Evolutionary conservation across 2,888 invertebrate species (phyloP).

Genomic region (Galerucella calmariensis): DNA sequence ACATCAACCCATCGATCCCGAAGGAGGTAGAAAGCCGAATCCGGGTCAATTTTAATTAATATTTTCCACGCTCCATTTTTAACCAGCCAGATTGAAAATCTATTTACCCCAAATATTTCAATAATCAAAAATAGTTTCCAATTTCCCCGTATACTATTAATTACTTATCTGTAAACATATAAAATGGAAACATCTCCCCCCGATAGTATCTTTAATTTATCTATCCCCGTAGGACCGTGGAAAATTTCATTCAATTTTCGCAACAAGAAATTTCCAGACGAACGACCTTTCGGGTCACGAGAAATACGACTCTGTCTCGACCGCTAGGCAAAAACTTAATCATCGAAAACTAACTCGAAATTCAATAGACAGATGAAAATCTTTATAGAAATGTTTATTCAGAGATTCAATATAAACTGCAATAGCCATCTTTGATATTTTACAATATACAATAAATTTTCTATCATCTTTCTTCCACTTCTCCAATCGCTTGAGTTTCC

Average conservation of each 20-base stretch:
- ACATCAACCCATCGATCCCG: not conserved
- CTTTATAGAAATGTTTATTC: not conserved
- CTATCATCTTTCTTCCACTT: too few relatives aligned
- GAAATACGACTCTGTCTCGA: slow-evolving; percentile 10
- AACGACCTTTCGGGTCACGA: slow-evolving; percentile 10
- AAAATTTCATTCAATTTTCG: slow-evolving; percentile 10
- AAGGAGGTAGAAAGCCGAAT: not conserved
- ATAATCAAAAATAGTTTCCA: too few relatives aligned
- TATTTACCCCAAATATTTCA: not conserved
- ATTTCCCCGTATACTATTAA: not conserved
- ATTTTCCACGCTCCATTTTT: not conserved
- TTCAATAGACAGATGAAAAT: not conserved
- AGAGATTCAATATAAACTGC: not conserved
- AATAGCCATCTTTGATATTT: too few relatives aligned
- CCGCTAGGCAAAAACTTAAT: not conserved
- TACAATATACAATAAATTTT: too few relatives aligned
- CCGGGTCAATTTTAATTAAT: slow-evolving; percentile 5
- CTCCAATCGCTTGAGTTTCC: too few relatives aligned
- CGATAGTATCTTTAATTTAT: slow-evolving; percentile 10
- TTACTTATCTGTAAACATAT: not conserved
- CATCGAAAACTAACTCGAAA: not conserved
- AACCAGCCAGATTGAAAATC: not conserved
- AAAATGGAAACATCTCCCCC: not conserved
- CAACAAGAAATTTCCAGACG: slow-evolving; percentile 17
- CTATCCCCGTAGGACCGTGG: not conserved